Evolutionary conservation across 30 jellyfish, hydroid and myxozoan species (phyloP).

Genomic region (Chironex yamaguchii): DNA sequence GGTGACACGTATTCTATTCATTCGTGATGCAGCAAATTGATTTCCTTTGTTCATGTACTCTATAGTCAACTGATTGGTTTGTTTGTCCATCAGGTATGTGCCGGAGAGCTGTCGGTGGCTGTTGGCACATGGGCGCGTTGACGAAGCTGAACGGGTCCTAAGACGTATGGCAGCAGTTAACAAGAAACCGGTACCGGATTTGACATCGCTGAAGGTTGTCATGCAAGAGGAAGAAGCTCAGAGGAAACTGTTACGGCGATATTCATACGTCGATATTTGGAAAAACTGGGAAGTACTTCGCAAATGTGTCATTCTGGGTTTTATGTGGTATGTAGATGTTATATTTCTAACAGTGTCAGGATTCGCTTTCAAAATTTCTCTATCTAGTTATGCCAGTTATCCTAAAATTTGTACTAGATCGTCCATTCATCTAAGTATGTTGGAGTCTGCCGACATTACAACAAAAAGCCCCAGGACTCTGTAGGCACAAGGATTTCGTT

Average conservation of each 20-base stretch:
- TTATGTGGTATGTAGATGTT: no score
- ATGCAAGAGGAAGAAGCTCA: neutral
- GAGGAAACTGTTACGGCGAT: neutral
- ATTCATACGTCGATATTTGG: constrained; percentile 31
- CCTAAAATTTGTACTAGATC: no score
- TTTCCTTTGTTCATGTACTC: no score
- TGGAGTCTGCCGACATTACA: no score
- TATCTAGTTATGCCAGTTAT: no score
- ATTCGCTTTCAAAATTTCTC: no score
- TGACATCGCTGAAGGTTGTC: neutral
- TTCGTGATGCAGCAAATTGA: no score
- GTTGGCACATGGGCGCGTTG: constrained; percentile 50
- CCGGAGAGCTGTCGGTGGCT: constrained; percentile 81
- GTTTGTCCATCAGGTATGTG: neutral
- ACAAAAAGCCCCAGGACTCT: no score
- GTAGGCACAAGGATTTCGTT: no score
- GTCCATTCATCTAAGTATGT: no score
- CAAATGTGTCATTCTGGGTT: constrained; percentile 27
- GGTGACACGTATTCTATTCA: no score
- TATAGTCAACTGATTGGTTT: neutral
- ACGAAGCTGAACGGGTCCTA: constrained; percentile 44
- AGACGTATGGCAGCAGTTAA: constrained; percentile 29
- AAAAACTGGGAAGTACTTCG: neutral
- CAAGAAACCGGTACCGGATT: constrained; percentile 59
- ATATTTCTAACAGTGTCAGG: no score